Conservation (phyloP, 1,140 invertebrate genomes). For the Tribolium castaneum region DNA sequence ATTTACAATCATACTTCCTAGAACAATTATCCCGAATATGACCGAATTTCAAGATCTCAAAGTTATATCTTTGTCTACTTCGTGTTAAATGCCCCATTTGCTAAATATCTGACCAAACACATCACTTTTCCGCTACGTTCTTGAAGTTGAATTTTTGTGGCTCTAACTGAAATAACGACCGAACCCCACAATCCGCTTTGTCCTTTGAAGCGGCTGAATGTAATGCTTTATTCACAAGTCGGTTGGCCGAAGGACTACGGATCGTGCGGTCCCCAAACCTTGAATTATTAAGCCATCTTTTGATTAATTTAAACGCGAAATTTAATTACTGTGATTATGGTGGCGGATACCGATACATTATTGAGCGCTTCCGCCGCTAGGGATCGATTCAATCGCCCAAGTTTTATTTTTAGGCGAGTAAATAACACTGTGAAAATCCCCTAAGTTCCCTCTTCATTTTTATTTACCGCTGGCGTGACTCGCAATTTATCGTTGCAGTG, state of each 20-base stretch:
- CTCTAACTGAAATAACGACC: not conserved
- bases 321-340: conserved; percentile 35
- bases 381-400: not conserved
- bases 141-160: not conserved
- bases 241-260: not conserved
- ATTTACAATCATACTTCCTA: too few species aligned
- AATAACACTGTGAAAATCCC: not conserved
- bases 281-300: conserved; percentile 8
- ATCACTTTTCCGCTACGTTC: not conserved
- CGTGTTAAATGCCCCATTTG: too few species aligned
- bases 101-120: too few species aligned
- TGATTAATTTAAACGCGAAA: conserved; percentile 21
- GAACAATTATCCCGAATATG: too few species aligned
- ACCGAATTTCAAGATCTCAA: too few species aligned
- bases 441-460: not conserved
- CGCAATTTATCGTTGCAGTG: conserved; percentile 70
- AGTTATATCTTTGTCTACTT: too few species aligned
- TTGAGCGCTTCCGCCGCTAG: not conserved
- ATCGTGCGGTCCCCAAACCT: conserved; percentile 1
- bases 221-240: conserved; percentile 16
- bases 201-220: not conserved
- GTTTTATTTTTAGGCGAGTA: not conserved
- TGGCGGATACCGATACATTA: not conserved
- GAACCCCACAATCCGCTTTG: not conserved
- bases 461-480: not conserved